phyloP scores from a whole-genome alignment of 1,140 invertebrate genomes.

The Dryas iulia region DNA sequence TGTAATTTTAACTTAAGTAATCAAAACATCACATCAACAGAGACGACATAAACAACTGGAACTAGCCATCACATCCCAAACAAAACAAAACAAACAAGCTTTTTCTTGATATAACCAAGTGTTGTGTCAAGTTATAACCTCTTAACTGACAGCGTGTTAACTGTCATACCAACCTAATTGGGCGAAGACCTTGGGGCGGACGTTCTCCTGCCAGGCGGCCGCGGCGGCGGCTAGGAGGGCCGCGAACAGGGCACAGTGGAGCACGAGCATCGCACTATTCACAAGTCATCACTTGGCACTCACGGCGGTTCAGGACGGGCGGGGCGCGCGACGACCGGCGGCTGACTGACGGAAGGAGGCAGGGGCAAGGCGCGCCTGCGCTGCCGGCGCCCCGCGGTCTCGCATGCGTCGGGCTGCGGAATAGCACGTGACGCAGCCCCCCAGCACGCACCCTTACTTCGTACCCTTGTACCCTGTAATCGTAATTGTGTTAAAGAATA shows the following conservation, averaged over 20 bases:
- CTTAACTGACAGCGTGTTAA: conserved; percentile 34
- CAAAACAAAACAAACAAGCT: conserved; percentile 63
- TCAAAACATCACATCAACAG: conserved; percentile 8
- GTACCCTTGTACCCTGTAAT: conserved; percentile 74
- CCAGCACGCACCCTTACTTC: conserved; percentile 62
- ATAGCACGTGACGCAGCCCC: conserved; percentile 78
- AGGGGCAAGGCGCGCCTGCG: conserved; percentile 60
- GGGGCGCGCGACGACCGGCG: conserved; percentile 60
- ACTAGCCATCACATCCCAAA: conserved; percentile 43
- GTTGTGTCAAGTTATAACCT: conserved; percentile 44
- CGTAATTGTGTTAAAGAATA: conserved; percentile 75
- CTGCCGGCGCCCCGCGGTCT: conserved; percentile 72
- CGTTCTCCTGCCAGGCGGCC: conserved; percentile 91
- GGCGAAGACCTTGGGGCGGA: conserved; percentile 92
- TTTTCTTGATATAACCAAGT: conserved; percentile 16
- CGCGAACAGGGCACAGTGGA: conserved; percentile 69
- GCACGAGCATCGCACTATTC: conserved; percentile 77
- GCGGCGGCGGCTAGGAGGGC: conserved; percentile 64
- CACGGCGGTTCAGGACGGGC: conserved; percentile 50
- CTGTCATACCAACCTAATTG: conserved; percentile 87
- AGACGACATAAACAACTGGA: conserved; percentile 18
- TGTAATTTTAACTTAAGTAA: not conserved
- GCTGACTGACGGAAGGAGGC: conserved; percentile 53
- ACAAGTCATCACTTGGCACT: conserved; percentile 77
- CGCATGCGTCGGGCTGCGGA: conserved; percentile 75